A percentile compares a stretch with the other conserved stretches of the same genome.
Conservation (phyloP, 2,113 vertebrate species). For the Ciconia boyciana region DNA sequence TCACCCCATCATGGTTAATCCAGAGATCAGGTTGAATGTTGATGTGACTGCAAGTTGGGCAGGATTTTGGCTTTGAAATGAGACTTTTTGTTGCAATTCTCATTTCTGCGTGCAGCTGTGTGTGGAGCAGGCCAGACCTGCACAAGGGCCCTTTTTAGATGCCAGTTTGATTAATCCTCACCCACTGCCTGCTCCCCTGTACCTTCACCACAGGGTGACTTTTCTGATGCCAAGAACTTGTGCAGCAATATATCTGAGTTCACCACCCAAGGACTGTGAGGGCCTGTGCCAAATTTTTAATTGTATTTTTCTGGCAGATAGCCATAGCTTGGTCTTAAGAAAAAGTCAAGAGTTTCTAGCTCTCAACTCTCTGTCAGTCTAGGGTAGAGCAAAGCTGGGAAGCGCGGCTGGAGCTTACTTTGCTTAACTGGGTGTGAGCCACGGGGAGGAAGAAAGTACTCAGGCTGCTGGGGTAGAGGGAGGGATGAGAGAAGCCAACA, state of each 20-base stretch:
- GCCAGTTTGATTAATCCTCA: constrained; percentile 23
- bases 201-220: not conserved
- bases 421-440: not conserved
- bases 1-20: not conserved
- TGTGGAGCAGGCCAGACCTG: not conserved
- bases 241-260: not conserved
- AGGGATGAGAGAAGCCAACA: not conserved
- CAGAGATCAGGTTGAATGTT: not conserved
- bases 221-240: constrained; percentile 26
- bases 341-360: not conserved
- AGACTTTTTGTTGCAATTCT: not conserved
- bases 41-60: not conserved
- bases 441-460: not conserved
- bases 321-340: not conserved
- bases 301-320: constrained; percentile 45
- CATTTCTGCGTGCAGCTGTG: not conserved
- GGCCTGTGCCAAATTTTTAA: not conserved
- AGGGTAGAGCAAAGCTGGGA: not conserved
- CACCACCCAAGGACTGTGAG: not conserved
- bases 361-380: not conserved
- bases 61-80: not conserved
- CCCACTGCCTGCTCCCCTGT: not conserved
- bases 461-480: not conserved
- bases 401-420: not conserved
- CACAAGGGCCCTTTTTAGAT: not conserved